These are phyloP conservation scores for Atherinomorus stipes DNA, from an alignment of 2,113 vertebrate species.

Conservation along the genomic window DNA sequence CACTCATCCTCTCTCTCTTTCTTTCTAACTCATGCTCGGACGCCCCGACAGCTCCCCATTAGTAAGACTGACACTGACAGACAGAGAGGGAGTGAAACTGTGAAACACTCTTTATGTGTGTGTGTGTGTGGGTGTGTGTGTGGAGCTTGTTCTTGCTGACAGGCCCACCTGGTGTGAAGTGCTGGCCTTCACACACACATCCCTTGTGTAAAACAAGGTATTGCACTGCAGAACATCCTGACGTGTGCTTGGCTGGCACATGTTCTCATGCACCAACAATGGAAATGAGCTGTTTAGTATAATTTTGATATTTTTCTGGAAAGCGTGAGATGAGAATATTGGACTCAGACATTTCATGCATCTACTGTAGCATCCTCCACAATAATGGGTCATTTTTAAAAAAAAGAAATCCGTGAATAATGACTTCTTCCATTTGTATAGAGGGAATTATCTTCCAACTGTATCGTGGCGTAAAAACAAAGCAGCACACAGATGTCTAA, in stretches of 20 bases:
- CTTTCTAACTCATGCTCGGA: slow-evolving; percentile 29
- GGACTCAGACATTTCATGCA: too few species aligned
- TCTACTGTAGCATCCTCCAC: too few species aligned
- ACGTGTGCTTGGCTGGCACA: slow-evolving; percentile 19
- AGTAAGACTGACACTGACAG: slow-evolving; percentile 60
- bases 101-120: slow-evolving; percentile 8
- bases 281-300: too few species aligned
- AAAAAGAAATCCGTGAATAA: too few species aligned
- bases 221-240: slow-evolving; percentile 30
- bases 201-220: slow-evolving; percentile 27
- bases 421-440: too few species aligned
- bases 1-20: slow-evolving; percentile 21
- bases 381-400: too few species aligned
- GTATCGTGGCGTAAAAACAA: too few species aligned
- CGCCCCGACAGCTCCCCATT: slow-evolving; percentile 50
- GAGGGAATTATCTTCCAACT: too few species aligned
- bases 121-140: slow-evolving; percentile 1
- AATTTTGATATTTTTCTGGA: too few species aligned
- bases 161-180: slow-evolving; percentile 40
- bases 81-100: slow-evolving; percentile 12
- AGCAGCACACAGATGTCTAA: too few species aligned
- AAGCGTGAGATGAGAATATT: too few species aligned
- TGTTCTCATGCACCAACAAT: neutral
- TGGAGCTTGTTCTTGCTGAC: slow-evolving; percentile 17
- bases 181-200: slow-evolving; percentile 30